Conservation (phyloP, 2,113 vertebrate genomes). For the Stigmatopora nigra region DNA sequence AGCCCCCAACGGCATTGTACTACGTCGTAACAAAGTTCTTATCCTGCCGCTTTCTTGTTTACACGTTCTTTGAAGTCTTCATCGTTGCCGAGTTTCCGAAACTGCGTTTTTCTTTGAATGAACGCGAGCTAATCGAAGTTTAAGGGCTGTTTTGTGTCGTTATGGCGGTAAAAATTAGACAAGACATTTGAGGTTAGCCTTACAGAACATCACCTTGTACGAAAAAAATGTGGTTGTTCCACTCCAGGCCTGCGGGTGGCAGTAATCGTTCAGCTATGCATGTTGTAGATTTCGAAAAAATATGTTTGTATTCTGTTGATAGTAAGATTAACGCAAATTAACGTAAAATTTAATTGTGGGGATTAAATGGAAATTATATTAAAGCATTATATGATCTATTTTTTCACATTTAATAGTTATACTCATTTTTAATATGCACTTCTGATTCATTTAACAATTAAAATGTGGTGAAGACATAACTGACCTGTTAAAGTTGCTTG, state of each 20-base stretch:
- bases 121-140: neutral
- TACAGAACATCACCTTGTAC: neutral
- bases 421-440: too few relatives aligned
- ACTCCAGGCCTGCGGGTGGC: neutral
- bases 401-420: too few relatives aligned
- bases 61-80: constrained; percentile 4
- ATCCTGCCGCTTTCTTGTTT: constrained; percentile 1
- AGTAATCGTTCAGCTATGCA: neutral
- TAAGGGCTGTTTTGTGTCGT: neutral
- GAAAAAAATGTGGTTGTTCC: neutral
- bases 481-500: too few relatives aligned
- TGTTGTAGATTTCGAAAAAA: too few relatives aligned
- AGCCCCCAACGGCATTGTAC: neutral
- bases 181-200: neutral
- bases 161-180: neutral
- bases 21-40: neutral
- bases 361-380: too few relatives aligned
- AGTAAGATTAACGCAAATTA: too few relatives aligned
- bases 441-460: too few relatives aligned
- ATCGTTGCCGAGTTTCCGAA: neutral
- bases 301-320: too few relatives aligned
- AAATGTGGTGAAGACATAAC: too few relatives aligned
- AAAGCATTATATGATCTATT: too few relatives aligned
- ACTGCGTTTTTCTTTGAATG: neutral
- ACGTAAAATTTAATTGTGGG: too few relatives aligned